phyloP scores from a whole-genome alignment of 2,888 invertebrate species.

The Andrena dorsata region DNA sequence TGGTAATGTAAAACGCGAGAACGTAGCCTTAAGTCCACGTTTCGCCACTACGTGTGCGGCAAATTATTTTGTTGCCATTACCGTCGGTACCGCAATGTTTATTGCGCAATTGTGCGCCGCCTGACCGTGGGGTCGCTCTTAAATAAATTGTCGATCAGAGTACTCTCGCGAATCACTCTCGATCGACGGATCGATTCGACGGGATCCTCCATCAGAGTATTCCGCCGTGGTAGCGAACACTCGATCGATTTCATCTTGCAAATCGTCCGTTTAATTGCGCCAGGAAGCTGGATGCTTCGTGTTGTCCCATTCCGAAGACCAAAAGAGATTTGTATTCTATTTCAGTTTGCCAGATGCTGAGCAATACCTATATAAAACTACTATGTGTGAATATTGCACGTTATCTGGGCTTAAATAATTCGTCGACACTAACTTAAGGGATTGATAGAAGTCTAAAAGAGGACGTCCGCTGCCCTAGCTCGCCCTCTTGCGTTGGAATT shows the following conservation, averaged over 20 bases:
- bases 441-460: too few relatives aligned
- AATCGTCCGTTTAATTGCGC: neutral
- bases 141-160: conserved; percentile 68
- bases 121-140: conserved; percentile 39
- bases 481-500: too few relatives aligned
- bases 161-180: conserved; percentile 26
- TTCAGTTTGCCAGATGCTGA: too few relatives aligned
- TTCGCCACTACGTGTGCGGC: conserved; percentile 57
- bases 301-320: too few relatives aligned
- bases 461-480: too few relatives aligned
- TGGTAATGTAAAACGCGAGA: conserved; percentile 50
- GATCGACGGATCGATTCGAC: neutral
- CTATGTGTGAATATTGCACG: too few relatives aligned
- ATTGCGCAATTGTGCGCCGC: conserved; percentile 53
- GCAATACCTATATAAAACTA: too few relatives aligned
- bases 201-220: neutral
- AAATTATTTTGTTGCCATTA: conserved; percentile 70
- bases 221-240: neutral
- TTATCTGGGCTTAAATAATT: too few relatives aligned
- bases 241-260: neutral
- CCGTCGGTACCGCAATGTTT: conserved; percentile 63
- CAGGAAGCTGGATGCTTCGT: too few relatives aligned
- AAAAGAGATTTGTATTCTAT: too few relatives aligned
- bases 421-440: too few relatives aligned
- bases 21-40: conserved; percentile 38